A percentile compares a stretch with the other conserved stretches of the same genome.
These are phyloP conservation scores for Argyresthia goedartella DNA, from an alignment of 2,888 invertebrate genomes.

Conservation along the genomic window DNA sequence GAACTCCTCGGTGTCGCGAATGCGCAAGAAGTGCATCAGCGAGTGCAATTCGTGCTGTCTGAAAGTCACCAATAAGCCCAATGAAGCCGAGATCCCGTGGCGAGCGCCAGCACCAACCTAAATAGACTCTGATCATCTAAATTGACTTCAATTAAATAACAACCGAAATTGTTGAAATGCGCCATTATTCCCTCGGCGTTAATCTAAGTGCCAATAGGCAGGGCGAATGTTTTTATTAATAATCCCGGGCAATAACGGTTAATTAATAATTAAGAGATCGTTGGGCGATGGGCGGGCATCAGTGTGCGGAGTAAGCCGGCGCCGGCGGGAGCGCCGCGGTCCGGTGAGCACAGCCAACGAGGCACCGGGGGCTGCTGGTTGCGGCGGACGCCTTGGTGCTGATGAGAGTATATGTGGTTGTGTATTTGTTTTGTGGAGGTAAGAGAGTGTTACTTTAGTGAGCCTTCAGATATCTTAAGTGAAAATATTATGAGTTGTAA, in stretches of 20 bases:
- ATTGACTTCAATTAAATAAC: slow-evolving; percentile 73
- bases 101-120: slow-evolving; percentile 70
- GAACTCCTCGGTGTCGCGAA: slow-evolving; percentile 24
- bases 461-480: background rate
- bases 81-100: slow-evolving; percentile 70
- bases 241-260: slow-evolving; percentile 59
- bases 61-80: slow-evolving; percentile 72
- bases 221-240: slow-evolving; percentile 68
- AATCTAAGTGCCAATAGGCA: slow-evolving; percentile 71
- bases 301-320: slow-evolving; percentile 19
- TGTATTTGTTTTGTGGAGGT: no score
- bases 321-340: background rate
- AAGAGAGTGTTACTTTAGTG: no score
- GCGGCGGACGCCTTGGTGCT: background rate
- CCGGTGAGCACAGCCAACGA: background rate
- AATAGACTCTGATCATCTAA: slow-evolving; percentile 72
- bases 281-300: slow-evolving; percentile 36
- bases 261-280: slow-evolving; percentile 65
- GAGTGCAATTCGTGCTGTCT: slow-evolving; percentile 70
- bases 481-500: background rate
- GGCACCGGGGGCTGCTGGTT: background rate
- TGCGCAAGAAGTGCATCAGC: slow-evolving; percentile 62
- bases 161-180: slow-evolving; percentile 72
- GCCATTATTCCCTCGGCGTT: slow-evolving; percentile 69
- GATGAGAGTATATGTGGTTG: no score